phyloP scores from a whole-genome alignment of 2,113 vertebrate genomes.

The Grammomys dolichurus region DNA sequence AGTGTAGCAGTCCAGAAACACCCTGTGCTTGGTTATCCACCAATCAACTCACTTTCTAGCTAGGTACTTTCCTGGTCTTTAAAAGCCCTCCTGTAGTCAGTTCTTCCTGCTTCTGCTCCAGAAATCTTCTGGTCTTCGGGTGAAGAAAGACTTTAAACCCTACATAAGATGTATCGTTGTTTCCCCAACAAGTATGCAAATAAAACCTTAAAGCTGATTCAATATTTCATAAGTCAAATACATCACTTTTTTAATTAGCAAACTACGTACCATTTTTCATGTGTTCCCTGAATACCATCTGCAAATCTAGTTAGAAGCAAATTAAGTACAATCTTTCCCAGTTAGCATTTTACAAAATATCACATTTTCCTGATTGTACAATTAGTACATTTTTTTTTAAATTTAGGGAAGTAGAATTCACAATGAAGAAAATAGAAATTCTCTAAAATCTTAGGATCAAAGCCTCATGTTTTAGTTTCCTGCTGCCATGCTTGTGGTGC shows the following conservation, averaged over 20 bases:
- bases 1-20: not conserved
- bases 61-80: not conserved
- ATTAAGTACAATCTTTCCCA: not conserved
- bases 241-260: not conserved
- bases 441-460: not conserved
- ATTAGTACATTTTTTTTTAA: not conserved
- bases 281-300: not conserved
- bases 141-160: constrained; percentile 4
- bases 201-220: not conserved
- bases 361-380: constrained; percentile 25
- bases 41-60: not conserved
- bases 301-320: constrained; percentile 43
- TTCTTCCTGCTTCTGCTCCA: not conserved
- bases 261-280: not conserved
- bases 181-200: not conserved
- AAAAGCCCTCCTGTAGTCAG: not conserved
- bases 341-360: not conserved
- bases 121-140: not conserved
- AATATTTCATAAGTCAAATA: not conserved
- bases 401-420: not conserved
- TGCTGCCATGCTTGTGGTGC: not conserved
- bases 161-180: not conserved
- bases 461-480: not conserved
- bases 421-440: constrained; percentile 35
- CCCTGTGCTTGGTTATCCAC: not conserved